phyloP scores from a whole-genome alignment of 2,113 vertebrate species.

The Ardeotis arabs region DNA sequence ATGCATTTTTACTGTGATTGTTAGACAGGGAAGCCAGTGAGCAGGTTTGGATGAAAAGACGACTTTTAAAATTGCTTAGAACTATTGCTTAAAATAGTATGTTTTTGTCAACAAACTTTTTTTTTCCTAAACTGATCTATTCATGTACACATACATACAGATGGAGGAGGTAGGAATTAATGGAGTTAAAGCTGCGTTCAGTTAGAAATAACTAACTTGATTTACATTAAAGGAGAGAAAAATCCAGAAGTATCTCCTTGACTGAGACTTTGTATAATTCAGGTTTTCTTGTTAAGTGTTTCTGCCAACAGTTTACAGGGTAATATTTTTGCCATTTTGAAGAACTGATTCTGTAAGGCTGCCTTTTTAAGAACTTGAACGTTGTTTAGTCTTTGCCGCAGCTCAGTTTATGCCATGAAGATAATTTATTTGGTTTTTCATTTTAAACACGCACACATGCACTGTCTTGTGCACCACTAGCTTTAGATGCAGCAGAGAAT shows the following conservation, averaged over 20 bases:
- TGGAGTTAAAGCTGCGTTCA: neutral
- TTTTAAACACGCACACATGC: neutral
- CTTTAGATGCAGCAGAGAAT: neutral
- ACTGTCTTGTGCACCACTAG: neutral
- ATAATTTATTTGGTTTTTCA: neutral
- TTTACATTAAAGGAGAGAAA: neutral
- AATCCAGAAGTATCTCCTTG: neutral
- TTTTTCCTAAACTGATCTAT: neutral
- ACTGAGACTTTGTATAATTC: neutral
- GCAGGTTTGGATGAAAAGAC: neutral
- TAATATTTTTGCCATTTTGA: neutral
- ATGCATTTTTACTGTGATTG: neutral
- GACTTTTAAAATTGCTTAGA: neutral
- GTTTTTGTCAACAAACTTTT: fast-evolving
- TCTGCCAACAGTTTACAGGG: neutral
- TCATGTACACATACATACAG: neutral
- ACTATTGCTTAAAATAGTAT: neutral
- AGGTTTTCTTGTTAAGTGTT: neutral
- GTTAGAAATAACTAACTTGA: neutral
- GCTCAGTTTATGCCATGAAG: neutral
- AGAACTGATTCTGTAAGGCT: neutral
- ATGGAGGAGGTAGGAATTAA: neutral
- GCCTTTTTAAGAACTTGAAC: neutral
- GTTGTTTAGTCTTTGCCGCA: neutral
- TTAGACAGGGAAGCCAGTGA: neutral